Conservation (phyloP, 2,113 vertebrate species). For the Muntiacus muntjak region DNA sequence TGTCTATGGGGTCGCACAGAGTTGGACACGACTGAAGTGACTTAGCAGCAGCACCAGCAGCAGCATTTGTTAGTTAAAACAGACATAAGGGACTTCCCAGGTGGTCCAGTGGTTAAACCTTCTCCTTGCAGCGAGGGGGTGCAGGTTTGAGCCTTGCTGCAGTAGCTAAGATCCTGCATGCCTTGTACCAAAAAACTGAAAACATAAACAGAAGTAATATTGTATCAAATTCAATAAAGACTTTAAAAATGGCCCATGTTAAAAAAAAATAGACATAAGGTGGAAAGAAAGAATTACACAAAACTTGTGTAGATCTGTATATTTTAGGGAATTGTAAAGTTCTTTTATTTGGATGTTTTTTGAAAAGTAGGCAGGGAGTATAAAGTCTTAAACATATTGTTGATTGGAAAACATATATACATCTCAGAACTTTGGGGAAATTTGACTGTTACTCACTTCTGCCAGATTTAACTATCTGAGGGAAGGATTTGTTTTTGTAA, state of each 20-base stretch:
- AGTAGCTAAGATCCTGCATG: background rate
- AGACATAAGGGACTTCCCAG: background rate
- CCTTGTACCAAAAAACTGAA: background rate
- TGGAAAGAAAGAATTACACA: background rate
- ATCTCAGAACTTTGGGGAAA: background rate
- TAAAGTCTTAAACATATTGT: background rate
- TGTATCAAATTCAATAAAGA: background rate
- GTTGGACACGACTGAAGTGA: background rate
- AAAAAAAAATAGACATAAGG: background rate
- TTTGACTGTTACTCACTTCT: background rate
- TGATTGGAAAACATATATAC: background rate
- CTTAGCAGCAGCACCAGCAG: background rate
- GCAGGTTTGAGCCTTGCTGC: background rate
- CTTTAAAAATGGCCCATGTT: background rate
- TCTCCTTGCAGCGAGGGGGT: background rate
- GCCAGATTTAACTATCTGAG: background rate
- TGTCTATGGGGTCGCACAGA: fast-evolving
- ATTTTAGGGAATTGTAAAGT: background rate
- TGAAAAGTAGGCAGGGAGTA: background rate
- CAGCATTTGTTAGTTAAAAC: background rate
- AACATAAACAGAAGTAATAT: background rate
- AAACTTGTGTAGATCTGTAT: background rate
- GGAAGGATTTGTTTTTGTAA: background rate
- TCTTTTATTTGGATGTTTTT: background rate
- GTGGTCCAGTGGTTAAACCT: background rate